Percentiles rank a stretch among this genome's conserved stretches.
These are phyloP conservation scores for Saccostrea echinata DNA, from an alignment of 1,140 invertebrate species.

Conservation along the genomic window DNA sequence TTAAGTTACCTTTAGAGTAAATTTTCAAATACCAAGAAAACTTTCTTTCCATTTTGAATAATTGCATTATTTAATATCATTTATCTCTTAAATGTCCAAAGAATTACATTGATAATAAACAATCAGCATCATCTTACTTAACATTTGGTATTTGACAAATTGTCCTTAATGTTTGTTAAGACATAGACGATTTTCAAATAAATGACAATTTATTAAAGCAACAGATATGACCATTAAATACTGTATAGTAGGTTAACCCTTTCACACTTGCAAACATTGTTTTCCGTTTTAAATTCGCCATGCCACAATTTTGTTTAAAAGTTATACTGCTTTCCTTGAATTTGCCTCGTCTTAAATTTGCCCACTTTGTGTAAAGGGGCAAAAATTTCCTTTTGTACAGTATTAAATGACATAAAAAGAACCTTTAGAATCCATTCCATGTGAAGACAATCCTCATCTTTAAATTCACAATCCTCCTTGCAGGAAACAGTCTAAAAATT, in stretches of 20 bases:
- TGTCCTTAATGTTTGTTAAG: too few species aligned
- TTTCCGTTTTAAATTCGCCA: neutral
- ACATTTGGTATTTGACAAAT: too few species aligned
- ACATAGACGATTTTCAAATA: too few species aligned
- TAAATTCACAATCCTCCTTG: neutral
- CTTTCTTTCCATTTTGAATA: neutral
- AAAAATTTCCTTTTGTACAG: neutral
- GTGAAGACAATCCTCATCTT: neutral
- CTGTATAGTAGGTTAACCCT: too few species aligned
- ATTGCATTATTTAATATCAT: neutral
- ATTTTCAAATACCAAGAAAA: neutral
- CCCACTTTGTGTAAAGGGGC: too few species aligned
- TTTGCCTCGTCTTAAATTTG: neutral
- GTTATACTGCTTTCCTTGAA: too few species aligned
- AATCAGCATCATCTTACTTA: neutral
- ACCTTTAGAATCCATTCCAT: constrained; percentile 25
- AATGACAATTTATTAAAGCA: too few species aligned
- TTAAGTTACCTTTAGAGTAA: neutral
- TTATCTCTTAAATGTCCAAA: neutral
- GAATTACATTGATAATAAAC: neutral
- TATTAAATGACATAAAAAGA: neutral
- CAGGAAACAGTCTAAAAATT: neutral
- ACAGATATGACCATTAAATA: too few species aligned
- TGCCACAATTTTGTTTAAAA: neutral
- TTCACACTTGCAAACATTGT: too few species aligned